These are phyloP conservation scores for Bos indicus DNA, from an alignment of 2,113 vertebrate genomes.

Conservation along the genomic window DNA sequence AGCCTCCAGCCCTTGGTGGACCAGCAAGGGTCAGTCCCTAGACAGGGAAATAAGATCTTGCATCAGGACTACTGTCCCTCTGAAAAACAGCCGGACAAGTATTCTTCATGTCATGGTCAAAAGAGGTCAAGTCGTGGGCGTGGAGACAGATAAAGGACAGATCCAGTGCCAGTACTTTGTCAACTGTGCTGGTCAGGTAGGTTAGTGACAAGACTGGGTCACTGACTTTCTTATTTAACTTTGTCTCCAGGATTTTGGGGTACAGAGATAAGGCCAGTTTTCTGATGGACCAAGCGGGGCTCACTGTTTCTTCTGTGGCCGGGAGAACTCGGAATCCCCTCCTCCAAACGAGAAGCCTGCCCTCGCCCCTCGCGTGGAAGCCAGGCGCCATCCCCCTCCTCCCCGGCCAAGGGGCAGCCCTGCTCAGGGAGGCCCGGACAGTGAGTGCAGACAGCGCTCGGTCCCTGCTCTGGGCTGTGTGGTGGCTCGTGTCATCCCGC, in stretches of 20 bases:
- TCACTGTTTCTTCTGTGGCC: neutral
- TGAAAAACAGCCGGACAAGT: conserved; percentile 76
- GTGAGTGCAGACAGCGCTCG: neutral
- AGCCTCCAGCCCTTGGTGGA: neutral
- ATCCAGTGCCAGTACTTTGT: conserved; percentile 96
- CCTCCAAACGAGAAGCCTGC: neutral
- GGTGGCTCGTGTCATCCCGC: neutral
- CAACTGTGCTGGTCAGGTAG: neutral
- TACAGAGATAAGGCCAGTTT: neutral
- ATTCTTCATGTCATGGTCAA: conserved; percentile 91
- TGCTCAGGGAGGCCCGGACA: neutral
- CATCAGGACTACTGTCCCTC: neutral
- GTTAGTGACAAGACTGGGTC: neutral
- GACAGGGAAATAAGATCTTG: neutral
- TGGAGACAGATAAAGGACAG: conserved; percentile 93
- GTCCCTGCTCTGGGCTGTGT: neutral
- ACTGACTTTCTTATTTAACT: neutral
- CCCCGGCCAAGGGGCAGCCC: neutral
- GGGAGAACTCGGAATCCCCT: neutral
- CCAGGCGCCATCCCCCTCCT: neutral
- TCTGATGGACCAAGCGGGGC: neutral
- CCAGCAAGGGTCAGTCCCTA: neutral
- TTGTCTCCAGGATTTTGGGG: neutral
- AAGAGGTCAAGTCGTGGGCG: conserved; percentile 88
- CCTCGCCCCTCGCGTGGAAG: neutral